Evolutionary conservation across 2,888 invertebrate species (phyloP), one percentile per base, ranked within the genome.

Genomic region (Heliconius sara): DNA sequence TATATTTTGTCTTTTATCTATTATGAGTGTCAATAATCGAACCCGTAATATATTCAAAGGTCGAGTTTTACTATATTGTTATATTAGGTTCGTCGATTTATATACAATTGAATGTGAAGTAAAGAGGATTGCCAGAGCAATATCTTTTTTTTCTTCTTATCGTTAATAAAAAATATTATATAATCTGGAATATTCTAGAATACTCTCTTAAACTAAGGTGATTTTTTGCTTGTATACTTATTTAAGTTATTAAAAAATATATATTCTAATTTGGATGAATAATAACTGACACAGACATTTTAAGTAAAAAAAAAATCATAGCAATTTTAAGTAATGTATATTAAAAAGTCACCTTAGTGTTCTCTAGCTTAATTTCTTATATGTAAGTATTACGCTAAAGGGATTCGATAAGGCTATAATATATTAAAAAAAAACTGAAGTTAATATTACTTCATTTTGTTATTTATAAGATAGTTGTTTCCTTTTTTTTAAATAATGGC

Each of bases 141-240:
- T 81, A 80, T 76, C 81, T 84, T 83, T 83, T 82, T 81, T 81
- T 19, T 34, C 63, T 79, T 76, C 65, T 60, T 81, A 79, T 81
- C 80, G 81, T 70, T 43, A 60, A 67, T 77, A 79, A 80, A 79
- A 78, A 80, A 75, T 43, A 77, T 81, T 68, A 72, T 80, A 65
- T n/a, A 52, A 75, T 78, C 57, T 43, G 43, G 68, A 43, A 70
- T 70, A 25, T 43, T 43, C 43, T 70, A 68, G 39, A 68, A 39
- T 68, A 68, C 68, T 66, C 66, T 76, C 60, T 47, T 79, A 81
- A 84, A 77, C 83, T 84, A 83, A 85, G 84, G 86, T 87, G 86
- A 80, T 71, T 72, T 78, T 65, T 66, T 57, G 5, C 16, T 57
- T 25, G 13, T 47, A 27, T 19, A 19, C 30, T 30, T 66, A 19